Evolutionary conservation across 2,888 invertebrate genomes (phyloP), one percentile per base, ranked within the genome.

Genomic region (Apodemia mormo): DNA sequence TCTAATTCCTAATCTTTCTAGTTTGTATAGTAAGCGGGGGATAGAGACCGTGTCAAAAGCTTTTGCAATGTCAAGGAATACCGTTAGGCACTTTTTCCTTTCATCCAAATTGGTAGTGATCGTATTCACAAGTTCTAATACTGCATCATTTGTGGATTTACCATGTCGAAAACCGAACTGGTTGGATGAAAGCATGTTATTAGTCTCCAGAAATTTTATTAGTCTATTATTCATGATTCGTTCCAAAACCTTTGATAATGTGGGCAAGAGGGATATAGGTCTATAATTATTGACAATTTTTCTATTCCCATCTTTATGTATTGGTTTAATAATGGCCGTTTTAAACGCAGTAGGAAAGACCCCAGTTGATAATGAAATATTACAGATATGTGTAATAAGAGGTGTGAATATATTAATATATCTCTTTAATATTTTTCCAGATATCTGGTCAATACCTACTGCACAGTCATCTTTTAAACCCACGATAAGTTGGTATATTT

Each of bases 1-100:
- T 37, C 37, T 37, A 5, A 37, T 5, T 37, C 37, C 37, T 37
- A 37, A 4, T 0, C 37, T 37, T 37, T 37, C 37, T 37, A 37
- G 37, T 37, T 37, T 37, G 2, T 37, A 37, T 5, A 37, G 37
- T 37, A 37, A 37, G 37, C 37, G 37, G 37, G 37, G 37, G 37
- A 37, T 37, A 37, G 37, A 37, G 37, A 37, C 37, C 37, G 37
- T 37, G 5, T 37, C 37, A 37, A 37, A 37, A n/a, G 54, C 54
- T 22, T 54, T 54, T 12, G 54, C 54, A 14, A 54, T 2, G 5
- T 54, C 22, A 22, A 54, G 56, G n/a, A 70, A 70, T 43, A 72
- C 29, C 1, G 56, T 29, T 8, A 72, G n/a, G 12, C 68, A 37
- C 5, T 37, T 37, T 37, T 37, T 37, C 5, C 37, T 4, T 37